Conservation (phyloP, 2,888 invertebrate species). For the Oxyteleia sp. region DNA sequence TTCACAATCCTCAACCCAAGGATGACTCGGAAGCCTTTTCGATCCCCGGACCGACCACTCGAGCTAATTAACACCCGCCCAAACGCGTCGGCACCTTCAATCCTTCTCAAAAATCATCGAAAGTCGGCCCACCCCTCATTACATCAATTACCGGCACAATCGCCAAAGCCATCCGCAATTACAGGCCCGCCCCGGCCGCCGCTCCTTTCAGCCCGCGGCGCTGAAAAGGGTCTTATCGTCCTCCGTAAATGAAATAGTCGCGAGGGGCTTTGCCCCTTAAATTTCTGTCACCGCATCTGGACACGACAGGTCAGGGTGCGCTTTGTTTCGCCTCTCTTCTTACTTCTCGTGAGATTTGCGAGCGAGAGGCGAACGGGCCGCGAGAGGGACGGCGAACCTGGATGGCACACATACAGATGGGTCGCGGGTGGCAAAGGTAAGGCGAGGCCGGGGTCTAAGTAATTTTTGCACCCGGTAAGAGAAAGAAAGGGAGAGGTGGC, state of each 20-base stretch:
- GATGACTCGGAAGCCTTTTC: neutral
- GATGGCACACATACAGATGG: constrained; percentile 57
- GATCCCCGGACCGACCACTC: constrained; percentile 3
- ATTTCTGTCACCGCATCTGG: constrained; percentile 62
- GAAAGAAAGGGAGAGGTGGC: constrained; percentile 31
- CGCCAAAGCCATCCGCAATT: constrained; percentile 19
- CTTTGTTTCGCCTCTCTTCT: constrained; percentile 57
- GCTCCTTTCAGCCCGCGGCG: too few relatives aligned
- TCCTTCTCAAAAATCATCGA: constrained; percentile 17
- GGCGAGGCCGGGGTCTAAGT: constrained; percentile 62
- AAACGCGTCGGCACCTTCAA: neutral
- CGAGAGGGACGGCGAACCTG: constrained; percentile 12
- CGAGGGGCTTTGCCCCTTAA: constrained; percentile 47
- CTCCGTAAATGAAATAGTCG: constrained; percentile 59
- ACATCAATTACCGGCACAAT: constrained; percentile 46
- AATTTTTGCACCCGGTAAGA: constrained; percentile 78
- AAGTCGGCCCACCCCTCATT: constrained; percentile 22
- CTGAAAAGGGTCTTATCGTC: constrained; percentile 59
- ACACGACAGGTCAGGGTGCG: constrained; percentile 64
- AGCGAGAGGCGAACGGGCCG: neutral
- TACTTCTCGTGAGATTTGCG: constrained; percentile 40
- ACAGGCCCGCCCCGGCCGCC: too few relatives aligned
- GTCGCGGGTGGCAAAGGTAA: constrained; percentile 52
- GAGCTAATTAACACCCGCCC: constrained; percentile 7
- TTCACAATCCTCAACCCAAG: neutral